phyloP scores from a whole-genome alignment of 1,140 invertebrate genomes.

The Anastrepha obliqua region DNA sequence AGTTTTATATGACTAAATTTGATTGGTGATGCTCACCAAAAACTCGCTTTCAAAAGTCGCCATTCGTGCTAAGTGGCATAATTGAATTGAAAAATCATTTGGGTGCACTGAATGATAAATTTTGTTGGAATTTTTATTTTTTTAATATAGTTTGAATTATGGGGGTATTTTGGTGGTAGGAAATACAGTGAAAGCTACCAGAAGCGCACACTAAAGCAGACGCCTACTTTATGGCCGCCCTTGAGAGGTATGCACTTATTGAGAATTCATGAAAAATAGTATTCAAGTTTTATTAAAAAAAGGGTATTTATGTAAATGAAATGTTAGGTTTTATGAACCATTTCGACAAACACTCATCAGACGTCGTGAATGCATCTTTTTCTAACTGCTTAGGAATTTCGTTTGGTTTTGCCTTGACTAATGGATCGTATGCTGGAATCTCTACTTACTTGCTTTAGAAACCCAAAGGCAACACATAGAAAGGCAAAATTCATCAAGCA shows the following conservation, averaged over 20 bases:
- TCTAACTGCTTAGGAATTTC: too few species aligned
- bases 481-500: too few species aligned
- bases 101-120: neutral
- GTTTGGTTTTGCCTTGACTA: too few species aligned
- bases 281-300: neutral
- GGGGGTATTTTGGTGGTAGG: neutral
- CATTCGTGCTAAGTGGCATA: neutral
- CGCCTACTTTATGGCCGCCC: too few species aligned
- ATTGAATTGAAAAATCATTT: slow-evolving; percentile 41
- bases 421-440: neutral
- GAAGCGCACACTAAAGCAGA: neutral
- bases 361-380: too few species aligned
- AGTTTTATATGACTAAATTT: neutral
- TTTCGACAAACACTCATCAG: too few species aligned
- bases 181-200: neutral
- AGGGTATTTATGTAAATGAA: too few species aligned
- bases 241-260: too few species aligned
- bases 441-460: neutral
- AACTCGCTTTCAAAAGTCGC: neutral
- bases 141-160: neutral
- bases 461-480: too few species aligned
- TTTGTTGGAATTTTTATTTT: neutral
- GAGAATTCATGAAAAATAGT: neutral
- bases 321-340: too few species aligned
- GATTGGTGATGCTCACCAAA: neutral